These are phyloP conservation scores for Amblyopsis hoosieri DNA, from an alignment of 2,797 vertebrate species.

Conservation along the genomic window DNA sequence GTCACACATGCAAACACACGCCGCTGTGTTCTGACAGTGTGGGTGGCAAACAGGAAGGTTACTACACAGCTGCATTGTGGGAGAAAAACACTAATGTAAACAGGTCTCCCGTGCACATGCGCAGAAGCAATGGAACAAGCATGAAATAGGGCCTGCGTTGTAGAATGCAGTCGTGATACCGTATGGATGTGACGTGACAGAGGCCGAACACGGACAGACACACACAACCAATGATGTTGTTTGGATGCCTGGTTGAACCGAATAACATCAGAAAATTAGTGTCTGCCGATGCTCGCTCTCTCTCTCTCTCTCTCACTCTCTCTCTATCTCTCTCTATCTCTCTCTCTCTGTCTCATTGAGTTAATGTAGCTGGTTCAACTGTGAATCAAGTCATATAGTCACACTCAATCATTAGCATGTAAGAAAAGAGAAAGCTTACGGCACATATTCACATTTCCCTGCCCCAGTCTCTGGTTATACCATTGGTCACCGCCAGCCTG, in stretches of 20 bases:
- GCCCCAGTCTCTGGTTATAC: too few species aligned
- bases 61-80: conserved; percentile 45
- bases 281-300: conserved; percentile 34
- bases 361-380: too few species aligned
- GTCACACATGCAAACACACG: conserved; percentile 33
- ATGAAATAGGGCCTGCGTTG: neutral
- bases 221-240: conserved; percentile 41
- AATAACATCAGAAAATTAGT: conserved; percentile 67
- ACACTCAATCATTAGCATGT: too few species aligned
- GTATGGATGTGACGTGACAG: neutral
- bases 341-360: too few species aligned
- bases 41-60: conserved; percentile 47
- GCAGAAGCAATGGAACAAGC: neutral
- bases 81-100: conserved; percentile 9
- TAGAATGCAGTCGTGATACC: conserved; percentile 7
- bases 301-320: conserved; percentile 1
- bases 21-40: conserved; percentile 36
- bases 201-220: neutral
- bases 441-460: too few species aligned
- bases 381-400: too few species aligned
- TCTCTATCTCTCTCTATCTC: neutral
- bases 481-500: too few species aligned
- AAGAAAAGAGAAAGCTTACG: too few species aligned
- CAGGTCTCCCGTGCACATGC: too few species aligned
- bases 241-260: conserved; percentile 54